Evolutionary conservation across 2,888 invertebrate genomes (phyloP).

Genomic region (Gandaritis pyraliata): DNA sequence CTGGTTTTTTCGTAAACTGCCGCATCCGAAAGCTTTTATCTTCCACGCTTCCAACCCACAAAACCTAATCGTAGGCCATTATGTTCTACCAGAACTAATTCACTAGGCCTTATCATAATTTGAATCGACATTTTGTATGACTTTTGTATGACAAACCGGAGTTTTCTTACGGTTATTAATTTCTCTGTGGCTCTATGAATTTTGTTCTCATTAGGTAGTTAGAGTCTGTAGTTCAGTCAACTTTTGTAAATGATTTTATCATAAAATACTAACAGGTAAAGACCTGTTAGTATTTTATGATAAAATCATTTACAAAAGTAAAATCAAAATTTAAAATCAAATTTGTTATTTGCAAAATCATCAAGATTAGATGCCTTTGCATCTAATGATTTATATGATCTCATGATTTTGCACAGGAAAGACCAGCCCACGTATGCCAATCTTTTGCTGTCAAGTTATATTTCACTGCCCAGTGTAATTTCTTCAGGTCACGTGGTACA

Average conservation of each 20-base stretch:
- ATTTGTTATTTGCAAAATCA: no score
- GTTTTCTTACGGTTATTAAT: slow-evolving; percentile 83
- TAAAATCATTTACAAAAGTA: no score
- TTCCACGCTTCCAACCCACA: slow-evolving; percentile 48
- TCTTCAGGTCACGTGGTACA: no score
- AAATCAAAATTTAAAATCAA: no score
- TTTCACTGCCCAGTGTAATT: no score
- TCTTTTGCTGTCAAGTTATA: no score
- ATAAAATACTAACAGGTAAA: background rate
- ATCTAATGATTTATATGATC: no score
- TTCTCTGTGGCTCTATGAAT: slow-evolving; percentile 64
- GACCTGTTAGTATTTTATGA: slow-evolving; percentile 3
- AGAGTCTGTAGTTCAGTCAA: slow-evolving; percentile 58
- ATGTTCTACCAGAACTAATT: slow-evolving; percentile 83
- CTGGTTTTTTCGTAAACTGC: slow-evolving; percentile 34
- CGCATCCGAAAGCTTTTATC: slow-evolving; percentile 54
- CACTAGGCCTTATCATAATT: slow-evolving; percentile 79
- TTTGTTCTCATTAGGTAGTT: slow-evolving; percentile 60
- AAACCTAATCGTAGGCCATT: slow-evolving; percentile 75
- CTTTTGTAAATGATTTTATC: slow-evolving; percentile 38
- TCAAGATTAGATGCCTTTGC: no score
- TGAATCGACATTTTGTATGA: slow-evolving; percentile 78
- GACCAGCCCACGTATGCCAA: no score
- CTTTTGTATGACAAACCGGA: slow-evolving; percentile 81
- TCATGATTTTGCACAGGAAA: no score